Conservation (phyloP, 2,113 vertebrate genomes). For the Chroicocephalus ridibundus region DNA sequence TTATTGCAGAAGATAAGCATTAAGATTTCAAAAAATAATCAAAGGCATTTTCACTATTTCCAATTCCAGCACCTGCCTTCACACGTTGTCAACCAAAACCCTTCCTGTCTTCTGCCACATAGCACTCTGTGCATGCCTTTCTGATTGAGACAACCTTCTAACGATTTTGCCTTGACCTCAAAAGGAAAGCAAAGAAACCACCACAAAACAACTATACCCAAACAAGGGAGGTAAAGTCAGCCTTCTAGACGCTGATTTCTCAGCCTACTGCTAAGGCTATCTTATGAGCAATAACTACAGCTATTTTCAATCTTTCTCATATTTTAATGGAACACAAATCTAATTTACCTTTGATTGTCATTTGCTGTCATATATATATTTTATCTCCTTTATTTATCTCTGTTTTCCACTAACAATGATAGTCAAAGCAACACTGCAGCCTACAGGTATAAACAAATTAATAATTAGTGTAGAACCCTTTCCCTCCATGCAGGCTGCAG, state of each 20-base stretch:
- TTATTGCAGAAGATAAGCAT: neutral
- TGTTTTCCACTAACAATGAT: neutral
- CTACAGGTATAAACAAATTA: neutral
- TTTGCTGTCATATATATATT: neutral
- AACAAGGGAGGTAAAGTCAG: neutral
- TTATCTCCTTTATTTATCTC: neutral
- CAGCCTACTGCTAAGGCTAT: neutral
- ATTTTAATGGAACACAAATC: neutral
- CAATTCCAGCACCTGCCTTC: neutral
- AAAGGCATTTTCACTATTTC: neutral
- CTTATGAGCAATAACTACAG: neutral
- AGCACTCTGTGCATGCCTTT: neutral
- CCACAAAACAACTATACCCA: neutral
- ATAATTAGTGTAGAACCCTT: neutral
- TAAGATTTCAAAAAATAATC: neutral
- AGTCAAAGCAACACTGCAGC: neutral
- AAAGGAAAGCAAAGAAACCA: neutral
- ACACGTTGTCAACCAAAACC: fast-evolving
- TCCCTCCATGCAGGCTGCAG: slow-evolving; percentile 24
- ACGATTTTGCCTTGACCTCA: neutral
- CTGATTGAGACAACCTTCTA: neutral
- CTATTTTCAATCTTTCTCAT: neutral
- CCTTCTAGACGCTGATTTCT: neutral
- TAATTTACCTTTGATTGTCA: neutral
- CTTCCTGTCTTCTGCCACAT: fast-evolving